Base-by-base conservation (phyloP, 1,140 invertebrate species). In the Cryptotermes secundus region DNA sequence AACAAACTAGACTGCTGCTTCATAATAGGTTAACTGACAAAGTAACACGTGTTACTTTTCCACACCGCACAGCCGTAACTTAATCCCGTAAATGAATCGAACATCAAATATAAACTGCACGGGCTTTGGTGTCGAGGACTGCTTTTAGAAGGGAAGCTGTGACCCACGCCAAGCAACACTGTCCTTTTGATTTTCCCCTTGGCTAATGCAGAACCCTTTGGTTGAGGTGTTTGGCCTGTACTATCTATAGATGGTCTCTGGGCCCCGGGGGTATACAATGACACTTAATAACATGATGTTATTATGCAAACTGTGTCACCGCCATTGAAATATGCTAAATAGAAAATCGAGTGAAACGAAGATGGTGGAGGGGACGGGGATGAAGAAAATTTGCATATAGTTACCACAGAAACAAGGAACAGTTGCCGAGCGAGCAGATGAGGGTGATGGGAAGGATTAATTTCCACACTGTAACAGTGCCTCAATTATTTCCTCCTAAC, bases 271-370 rank as follows among this genome's bases (percentile, higher is more conserved):
- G n/a, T 26, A 72, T 31, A 72, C n/a, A 72, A 16, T 59, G 53
- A 59, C 26, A 59, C 53, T n/a, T 59, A 72, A 72, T 72, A 72
- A 72, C 59, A 72, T 72, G 59, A 72, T 72, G 59, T 72, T 72
- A 72, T 31, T 72, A 72, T 72, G 26, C 59, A 72, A 72, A 72
- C 59, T 72, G 59, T 72, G 59, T 72, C 59, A 72, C 59, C 59
- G 14, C 59, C 59, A 72, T 31, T 72, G 59, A 72, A 72, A 72
- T 72, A 72, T n/a, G 59, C 59, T 31, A 72, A 72, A 72, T 31
- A 72, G 59, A 72, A 72, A 72, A 72, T 72, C 59, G 59, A 72
- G 59, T 72, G 59, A 72, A 72, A 72, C 59, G 59, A 72, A 72
- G 59, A 31, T 31, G 59, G 16, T 4, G n/a, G 14, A 16, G 14